Evolutionary conservation across 2,888 invertebrate species (phyloP), one percentile per base, ranked within the genome.

Genomic region (Erebia aethiops): DNA sequence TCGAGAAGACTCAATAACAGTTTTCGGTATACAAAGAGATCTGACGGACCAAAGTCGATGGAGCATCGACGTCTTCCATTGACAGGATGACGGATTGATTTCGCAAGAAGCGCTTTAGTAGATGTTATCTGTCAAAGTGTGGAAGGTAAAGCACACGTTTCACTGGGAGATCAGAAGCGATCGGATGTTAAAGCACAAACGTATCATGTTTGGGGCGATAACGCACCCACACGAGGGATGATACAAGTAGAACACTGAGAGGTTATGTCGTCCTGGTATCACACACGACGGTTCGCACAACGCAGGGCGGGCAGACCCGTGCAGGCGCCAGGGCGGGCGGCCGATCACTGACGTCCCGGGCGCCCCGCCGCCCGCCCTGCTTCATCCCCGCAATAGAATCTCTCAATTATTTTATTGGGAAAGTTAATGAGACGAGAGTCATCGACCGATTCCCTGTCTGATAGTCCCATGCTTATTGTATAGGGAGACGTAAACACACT

Each of bases 391-490:
- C 85, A 81, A 81, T 86, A 85, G 83, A 88, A 90, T 89, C 90
- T 90, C 92, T 87, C 92, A 90, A 92, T 92, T 92, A 92, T 92
- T 92, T 92, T 92, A 92, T 92, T 90, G 91, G 89, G 84, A 86
- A 89, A 91, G 88, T 90, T 92, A 92, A 92, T 92, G 92, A 92
- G 91, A 88, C 90, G 90, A 85, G 84, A 87, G 84, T 84, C 82
- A 87, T 87, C 86, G 82, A 82, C 79, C 80, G 81, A 81, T 81
- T 80, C 83, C 81, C 78, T 82, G 84, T 83, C 84, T 82, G 81
- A 81, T 84, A 83, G 81, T 81, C 78, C 83, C 81, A 82, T 83
- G 82, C 79, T 78, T 81, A 82, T 69, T 69, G 41, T 62, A 21
- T 54, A 13, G 51, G 14, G 18, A 18, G 51, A 52, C 41, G 62